Evolutionary conservation across 2,797 vertebrate species (phyloP), one percentile per base, ranked within the genome.

Genomic region (Remorina albescens): DNA sequence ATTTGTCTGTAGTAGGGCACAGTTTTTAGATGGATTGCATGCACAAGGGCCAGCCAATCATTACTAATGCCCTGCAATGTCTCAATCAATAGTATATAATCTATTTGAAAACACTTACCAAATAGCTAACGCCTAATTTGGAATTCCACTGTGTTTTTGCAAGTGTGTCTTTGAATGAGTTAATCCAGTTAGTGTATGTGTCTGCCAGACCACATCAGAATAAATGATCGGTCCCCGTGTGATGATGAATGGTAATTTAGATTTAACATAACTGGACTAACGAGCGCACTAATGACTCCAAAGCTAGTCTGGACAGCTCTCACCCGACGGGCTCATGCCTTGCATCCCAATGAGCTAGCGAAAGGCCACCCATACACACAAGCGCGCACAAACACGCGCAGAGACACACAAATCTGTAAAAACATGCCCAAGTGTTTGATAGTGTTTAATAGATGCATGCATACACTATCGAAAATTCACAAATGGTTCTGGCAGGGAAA

Each of bases 261-360:
- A 95, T 94, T 95, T 94, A 95, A 94, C 93, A 94, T 94, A 95
- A 95, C 93, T 91, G 90, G 85, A 92, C 93, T 95, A 95, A 95
- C 94, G 94, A 95, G 90, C 85, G 62, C 81, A 73, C 93, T 95
- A 95, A 95, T 94, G 94, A 94, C 93, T 94, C 92, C 87, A 90
- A 92, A 91, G 93, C 91, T 90, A 90, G 92, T 89, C 90, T 66
- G 92, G 91, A 92, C 92, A 85, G 91, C 91, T 86, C 89, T 88
- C 87, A 85, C 82, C 85, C 81, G 70, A 75, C 25, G 49, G 73
- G 69, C 78, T 66, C 83, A 77, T 75, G 89, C 76, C 82, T 88
- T 71, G 92, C 92, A 94, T 95, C 82, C 90, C 88, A 93, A 95
- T 94, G 93, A 93, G 91, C 84, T 86, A 39, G 36, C 58, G 71